A percentile compares a stretch with the other conserved stretches of the same genome.
These are phyloP conservation scores for Triops cancriformis DNA, from an alignment of 1,140 invertebrate species.

Conservation along the genomic window DNA sequence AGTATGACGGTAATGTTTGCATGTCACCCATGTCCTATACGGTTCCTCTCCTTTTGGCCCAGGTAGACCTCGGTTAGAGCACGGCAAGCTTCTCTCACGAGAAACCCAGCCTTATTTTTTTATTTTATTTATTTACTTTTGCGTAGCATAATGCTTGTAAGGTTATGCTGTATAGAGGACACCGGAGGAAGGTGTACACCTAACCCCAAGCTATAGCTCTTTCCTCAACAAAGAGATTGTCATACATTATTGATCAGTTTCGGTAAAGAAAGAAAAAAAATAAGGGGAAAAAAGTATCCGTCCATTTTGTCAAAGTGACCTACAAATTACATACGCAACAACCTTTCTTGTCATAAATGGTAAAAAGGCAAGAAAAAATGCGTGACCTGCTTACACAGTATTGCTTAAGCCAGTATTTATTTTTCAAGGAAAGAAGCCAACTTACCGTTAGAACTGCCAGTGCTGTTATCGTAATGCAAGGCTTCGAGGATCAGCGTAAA, in stretches of 20 bases:
- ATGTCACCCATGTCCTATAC: background rate
- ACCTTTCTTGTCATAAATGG: background rate
- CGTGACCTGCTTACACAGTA: background rate
- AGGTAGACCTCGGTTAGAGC: background rate
- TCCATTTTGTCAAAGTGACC: background rate
- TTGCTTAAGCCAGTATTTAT: no score
- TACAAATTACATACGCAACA: constrained; percentile 7
- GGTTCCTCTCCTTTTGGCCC: background rate
- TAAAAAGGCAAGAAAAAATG: background rate
- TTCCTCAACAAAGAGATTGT: background rate
- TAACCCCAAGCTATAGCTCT: background rate
- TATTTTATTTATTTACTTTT: background rate
- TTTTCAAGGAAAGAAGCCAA: background rate
- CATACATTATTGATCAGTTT: constrained; percentile 11
- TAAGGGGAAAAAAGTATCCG: no score
- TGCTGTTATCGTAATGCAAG: constrained; percentile 65
- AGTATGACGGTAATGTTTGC: background rate
- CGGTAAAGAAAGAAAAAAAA: no score
- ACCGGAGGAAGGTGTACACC: no score
- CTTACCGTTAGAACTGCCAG: constrained; percentile 37
- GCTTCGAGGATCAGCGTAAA: constrained; percentile 86
- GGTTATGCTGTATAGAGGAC: background rate
- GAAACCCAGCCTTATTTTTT: background rate
- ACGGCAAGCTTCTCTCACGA: background rate
- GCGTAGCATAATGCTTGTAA: background rate